Conservation (phyloP, 2,797 vertebrate species). For the Corythornis leucogaster region DNA sequence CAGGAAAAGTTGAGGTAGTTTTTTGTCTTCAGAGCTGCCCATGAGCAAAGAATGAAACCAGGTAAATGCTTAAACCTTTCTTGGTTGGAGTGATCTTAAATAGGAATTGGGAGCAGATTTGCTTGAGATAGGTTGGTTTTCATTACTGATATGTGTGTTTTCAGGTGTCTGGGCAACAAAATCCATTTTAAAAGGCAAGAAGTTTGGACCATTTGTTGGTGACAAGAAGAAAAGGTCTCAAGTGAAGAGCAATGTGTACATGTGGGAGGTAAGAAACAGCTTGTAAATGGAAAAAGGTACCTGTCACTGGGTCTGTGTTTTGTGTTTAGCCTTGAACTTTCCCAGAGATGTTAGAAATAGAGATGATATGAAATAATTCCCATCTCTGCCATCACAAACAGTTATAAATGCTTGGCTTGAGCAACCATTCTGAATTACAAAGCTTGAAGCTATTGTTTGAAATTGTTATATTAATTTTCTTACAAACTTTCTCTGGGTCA, state of each 20-base stretch:
- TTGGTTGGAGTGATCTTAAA: not conserved
- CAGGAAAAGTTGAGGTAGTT: not conserved
- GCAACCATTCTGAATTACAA: not conserved
- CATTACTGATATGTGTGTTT: constrained; percentile 1
- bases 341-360: not conserved
- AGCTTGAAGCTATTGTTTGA: not conserved
- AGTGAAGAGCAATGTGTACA: constrained; percentile 95
- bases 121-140: not conserved
- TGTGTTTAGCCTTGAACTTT: not conserved
- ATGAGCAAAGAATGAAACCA: not conserved
- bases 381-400: not conserved
- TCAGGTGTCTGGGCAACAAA: constrained; percentile 92
- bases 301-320: not conserved
- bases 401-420: not conserved
- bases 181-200: constrained; percentile 90
- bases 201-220: constrained; percentile 92
- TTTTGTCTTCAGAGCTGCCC: not conserved
- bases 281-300: not conserved
- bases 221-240: constrained; percentile 95
- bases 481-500: not conserved
- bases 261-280: constrained; percentile 91
- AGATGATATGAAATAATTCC: not conserved
- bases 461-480: not conserved
- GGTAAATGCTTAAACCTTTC: not conserved
- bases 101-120: not conserved